Evolutionary conservation across 1,140 invertebrate species (phyloP), one percentile per base, ranked within the genome.

Genomic region (Pogonus chalceus): DNA sequence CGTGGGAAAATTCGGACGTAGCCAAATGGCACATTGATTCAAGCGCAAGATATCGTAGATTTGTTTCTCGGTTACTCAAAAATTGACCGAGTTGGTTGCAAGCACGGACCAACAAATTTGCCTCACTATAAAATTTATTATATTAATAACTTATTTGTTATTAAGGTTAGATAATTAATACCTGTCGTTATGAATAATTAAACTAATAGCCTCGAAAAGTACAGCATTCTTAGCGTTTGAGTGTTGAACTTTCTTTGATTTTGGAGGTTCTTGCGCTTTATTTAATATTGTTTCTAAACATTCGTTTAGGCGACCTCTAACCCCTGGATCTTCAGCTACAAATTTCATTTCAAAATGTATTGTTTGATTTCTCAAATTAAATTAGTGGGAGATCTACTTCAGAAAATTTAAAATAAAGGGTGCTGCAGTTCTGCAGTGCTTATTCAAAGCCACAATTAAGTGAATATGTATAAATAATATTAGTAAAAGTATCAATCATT

Each of bases 171-270:
- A n/a, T n/a, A n/a, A n/a, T 48, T 35, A 58, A 57, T 62, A 79
- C 76, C 77, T 90, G 68, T 99, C 97, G 76, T 98, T 97, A 69
- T 99, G 97, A 65, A 99, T 99, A 63, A 99, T 99, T 55, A 99
- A 79, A 76, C 95, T 97, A 67, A 99, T 98, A 18, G 97, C 97
- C 78, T 99, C 97, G 77, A 99, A 99, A 1, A 99, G 77, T 16
- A 99, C 96, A 39, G 97, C 96, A 78, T 99, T 99, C 73, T 99
- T 99, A 31, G 97, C 96, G 79, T 99, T 99, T 22, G 96, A 98
- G 74, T 99, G 97, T 77, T 99, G 97, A 47, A 99, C 95, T 76
- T 99, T 99, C 75, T 99, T 99, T 21, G 96, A 99, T 72, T 99
- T 99, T 24, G 96, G 96, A 52, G 96, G 94, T 69, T 99, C 97